Conservation (phyloP, 2,888 invertebrate genomes). For the Phortica okadai region DNA sequence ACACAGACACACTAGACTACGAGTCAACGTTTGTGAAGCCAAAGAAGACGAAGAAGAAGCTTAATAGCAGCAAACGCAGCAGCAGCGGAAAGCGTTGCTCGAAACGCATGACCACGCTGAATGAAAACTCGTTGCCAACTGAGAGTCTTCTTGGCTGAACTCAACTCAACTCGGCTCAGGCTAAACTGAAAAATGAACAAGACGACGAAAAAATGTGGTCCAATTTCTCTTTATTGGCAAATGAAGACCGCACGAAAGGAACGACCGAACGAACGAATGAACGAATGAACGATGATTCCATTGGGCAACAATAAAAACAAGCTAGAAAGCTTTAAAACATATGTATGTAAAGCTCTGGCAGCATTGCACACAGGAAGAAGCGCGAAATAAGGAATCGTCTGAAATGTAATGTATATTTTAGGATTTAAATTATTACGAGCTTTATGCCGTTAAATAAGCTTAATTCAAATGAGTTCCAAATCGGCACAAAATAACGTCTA, state of each 20-base stretch:
- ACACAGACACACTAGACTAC: conserved; percentile 22
- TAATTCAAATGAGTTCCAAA: too few species aligned
- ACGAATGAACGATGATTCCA: not conserved
- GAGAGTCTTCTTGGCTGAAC: conserved; percentile 22
- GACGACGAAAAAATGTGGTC: conserved; percentile 26
- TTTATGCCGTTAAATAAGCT: too few species aligned
- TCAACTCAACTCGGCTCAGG: conserved; percentile 37
- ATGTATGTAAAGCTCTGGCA: too few species aligned
- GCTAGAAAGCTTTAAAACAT: too few species aligned
- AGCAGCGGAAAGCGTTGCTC: not conserved
- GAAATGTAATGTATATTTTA: too few species aligned
- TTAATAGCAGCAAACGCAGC: not conserved
- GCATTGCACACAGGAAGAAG: too few species aligned
- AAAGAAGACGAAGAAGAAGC: not conserved
- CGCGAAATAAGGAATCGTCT: too few species aligned
- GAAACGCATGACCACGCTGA: conserved; percentile 38
- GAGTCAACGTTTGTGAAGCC: not conserved
- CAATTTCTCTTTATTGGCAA: conserved; percentile 23
- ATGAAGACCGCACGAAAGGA: not conserved
- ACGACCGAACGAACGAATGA: not conserved
- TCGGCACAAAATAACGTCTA: too few species aligned
- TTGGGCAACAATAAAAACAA: not conserved
- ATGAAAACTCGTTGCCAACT: conserved; percentile 59
- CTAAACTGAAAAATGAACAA: conserved; percentile 31
- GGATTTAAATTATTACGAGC: too few species aligned